phyloP scores from a whole-genome alignment of 2,888 invertebrate species.

The Andrena dorsata region DNA sequence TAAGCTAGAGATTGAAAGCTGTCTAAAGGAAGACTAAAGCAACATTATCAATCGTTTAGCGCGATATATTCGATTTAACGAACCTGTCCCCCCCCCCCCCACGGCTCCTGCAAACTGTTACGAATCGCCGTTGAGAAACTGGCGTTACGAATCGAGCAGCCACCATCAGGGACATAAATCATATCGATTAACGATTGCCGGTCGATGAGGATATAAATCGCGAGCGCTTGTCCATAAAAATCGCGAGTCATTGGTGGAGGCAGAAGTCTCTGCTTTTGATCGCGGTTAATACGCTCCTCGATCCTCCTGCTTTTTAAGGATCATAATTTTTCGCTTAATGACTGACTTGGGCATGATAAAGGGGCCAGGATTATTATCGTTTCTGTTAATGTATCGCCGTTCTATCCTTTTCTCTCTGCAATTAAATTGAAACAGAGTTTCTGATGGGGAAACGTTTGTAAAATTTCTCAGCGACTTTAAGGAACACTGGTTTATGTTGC shows the following conservation, averaged over 20 bases:
- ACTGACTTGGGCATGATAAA: no score
- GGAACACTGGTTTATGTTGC: not conserved
- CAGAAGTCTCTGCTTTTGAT: conserved; percentile 13
- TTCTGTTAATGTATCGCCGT: not conserved
- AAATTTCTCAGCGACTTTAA: not conserved
- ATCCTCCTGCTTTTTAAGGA: no score
- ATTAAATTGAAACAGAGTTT: not conserved
- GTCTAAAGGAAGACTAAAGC: not conserved
- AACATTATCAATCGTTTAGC: conserved; percentile 11
- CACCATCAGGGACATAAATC: conserved; percentile 34
- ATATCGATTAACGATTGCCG: conserved; percentile 41
- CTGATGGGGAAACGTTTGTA: not conserved
- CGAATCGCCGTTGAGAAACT: not conserved
- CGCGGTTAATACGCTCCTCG: conserved; percentile 19
- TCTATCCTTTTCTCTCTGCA: not conserved
- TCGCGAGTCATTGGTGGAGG: conserved; percentile 9
- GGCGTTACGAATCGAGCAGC: conserved; percentile 20
- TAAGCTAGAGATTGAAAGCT: no score
- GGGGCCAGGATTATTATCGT: no score
- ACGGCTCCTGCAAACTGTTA: not conserved
- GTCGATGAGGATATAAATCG: conserved; percentile 41
- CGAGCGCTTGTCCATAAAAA: not conserved
- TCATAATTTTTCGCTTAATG: not conserved
- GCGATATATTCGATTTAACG: conserved; percentile 19
- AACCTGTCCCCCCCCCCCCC: conserved; percentile 8